These are phyloP conservation scores for Chrysemys picta DNA, from an alignment of 2,113 vertebrate species.

Conservation along the genomic window DNA sequence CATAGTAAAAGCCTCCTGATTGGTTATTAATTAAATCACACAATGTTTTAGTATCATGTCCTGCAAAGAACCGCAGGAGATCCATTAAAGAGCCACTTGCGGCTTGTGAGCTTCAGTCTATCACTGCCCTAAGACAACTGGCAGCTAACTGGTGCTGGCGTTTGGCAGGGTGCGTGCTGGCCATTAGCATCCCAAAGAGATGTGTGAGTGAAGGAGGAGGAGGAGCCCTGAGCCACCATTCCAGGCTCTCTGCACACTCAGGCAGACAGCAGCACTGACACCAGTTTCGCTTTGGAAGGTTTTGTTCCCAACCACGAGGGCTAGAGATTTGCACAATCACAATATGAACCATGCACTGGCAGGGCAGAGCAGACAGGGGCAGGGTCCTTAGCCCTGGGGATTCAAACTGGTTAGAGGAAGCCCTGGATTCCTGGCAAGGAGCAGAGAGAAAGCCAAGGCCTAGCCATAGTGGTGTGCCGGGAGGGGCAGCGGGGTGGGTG, in stretches of 20 bases:
- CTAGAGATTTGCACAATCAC: too few species aligned
- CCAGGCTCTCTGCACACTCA: not conserved
- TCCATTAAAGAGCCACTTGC: too few species aligned
- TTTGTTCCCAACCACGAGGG: not conserved
- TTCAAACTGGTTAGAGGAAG: not conserved
- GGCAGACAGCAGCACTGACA: not conserved
- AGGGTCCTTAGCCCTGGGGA: not conserved
- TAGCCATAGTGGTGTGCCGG: not conserved
- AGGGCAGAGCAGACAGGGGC: not conserved
- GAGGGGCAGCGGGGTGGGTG: not conserved
- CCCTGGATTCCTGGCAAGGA: not conserved
- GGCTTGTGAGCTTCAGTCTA: too few species aligned
- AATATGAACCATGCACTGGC: not conserved
- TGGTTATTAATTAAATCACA: too few species aligned
- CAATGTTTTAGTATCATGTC: too few species aligned
- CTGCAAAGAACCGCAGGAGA: too few species aligned
- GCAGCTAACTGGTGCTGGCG: not conserved
- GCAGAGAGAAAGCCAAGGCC: not conserved
- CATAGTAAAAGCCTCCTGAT: too few species aligned
- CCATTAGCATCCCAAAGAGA: not conserved
- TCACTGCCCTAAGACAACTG: too few species aligned
- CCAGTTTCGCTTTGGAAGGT: not conserved
- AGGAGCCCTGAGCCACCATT: not conserved
- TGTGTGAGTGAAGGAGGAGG: not conserved
- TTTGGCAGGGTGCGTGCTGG: not conserved